A percentile compares a stretch with the other conserved stretches of the same genome.
These are phyloP conservation scores for Zosterops japonicus DNA, from an alignment of 2,113 vertebrate species.

Conservation along the genomic window DNA sequence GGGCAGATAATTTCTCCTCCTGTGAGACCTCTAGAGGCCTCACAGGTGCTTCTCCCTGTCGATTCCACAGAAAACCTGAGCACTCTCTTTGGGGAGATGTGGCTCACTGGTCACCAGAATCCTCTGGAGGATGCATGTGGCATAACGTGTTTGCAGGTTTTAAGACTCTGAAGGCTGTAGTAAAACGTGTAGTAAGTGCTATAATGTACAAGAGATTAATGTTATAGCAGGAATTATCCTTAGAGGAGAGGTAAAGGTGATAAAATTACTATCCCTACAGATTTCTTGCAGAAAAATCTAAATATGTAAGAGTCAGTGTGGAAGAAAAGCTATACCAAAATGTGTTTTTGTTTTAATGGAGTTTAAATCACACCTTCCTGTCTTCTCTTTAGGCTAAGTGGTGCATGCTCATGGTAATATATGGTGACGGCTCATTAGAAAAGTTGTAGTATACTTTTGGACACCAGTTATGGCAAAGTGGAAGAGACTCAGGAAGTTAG, in stretches of 20 bases:
- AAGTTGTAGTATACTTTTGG: background rate
- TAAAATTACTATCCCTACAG: background rate
- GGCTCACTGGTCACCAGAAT: background rate
- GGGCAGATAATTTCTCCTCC: background rate
- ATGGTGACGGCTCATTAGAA: background rate
- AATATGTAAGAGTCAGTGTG: background rate
- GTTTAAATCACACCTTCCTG: background rate
- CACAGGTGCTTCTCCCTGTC: background rate
- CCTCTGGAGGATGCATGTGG: background rate
- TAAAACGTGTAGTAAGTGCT: background rate
- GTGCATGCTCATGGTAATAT: background rate
- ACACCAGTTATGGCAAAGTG: background rate
- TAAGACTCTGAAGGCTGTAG: background rate
- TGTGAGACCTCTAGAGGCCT: background rate
- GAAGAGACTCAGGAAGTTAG: background rate
- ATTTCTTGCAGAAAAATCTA: background rate
- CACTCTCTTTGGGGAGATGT: background rate
- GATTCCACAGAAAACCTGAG: background rate
- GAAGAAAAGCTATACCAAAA: background rate
- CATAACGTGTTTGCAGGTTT: background rate
- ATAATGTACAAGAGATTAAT: background rate
- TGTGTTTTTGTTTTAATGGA: background rate
- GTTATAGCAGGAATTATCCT: background rate
- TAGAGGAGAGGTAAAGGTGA: background rate
- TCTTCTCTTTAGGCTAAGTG: background rate